A percentile compares a stretch with the other conserved stretches of the same genome.
Conservation (phyloP, 1,140 invertebrate genomes). For the Drusus annulatus region DNA sequence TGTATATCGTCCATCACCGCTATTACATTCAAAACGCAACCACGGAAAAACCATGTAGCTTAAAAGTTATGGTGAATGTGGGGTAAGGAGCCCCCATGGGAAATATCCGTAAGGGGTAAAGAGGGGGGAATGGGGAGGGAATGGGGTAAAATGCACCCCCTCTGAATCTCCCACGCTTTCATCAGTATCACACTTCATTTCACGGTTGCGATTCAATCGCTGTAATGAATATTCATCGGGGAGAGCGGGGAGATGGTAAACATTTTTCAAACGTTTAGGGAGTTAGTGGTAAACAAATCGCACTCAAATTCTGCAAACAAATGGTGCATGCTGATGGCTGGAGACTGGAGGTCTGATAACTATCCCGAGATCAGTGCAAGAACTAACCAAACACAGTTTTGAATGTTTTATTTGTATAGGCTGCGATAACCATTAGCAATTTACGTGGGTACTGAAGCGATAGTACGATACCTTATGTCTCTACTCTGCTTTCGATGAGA, state of each 20-base stretch:
- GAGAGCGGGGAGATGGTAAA: conserved; percentile 42
- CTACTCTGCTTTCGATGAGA: too few relatives aligned
- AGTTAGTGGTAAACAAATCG: conserved; percentile 49
- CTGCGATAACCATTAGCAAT: too few relatives aligned
- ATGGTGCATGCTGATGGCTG: background rate
- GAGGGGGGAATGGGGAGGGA: too few relatives aligned
- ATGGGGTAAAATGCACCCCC: conserved; percentile 8
- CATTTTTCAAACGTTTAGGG: conserved; percentile 56
- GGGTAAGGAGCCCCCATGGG: conserved; percentile 43
- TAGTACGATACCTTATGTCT: too few relatives aligned
- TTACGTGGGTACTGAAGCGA: too few relatives aligned
- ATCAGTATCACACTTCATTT: conserved; percentile 58
- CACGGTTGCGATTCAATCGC: conserved; percentile 58
- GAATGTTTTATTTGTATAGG: too few relatives aligned
- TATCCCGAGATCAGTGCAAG: too few relatives aligned
- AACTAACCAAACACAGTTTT: too few relatives aligned
- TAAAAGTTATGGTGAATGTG: conserved; percentile 50
- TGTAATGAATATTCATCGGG: conserved; percentile 59
- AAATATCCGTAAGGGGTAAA: conserved; percentile 53
- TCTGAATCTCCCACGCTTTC: conserved; percentile 52
- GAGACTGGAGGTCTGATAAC: too few relatives aligned
- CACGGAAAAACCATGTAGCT: conserved; percentile 53
- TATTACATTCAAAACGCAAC: conserved; percentile 56
- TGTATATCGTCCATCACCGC: conserved; percentile 44
- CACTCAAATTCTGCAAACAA: conserved; percentile 14